Evolutionary conservation across 2,797 vertebrate genomes (phyloP), one percentile per base, ranked within the genome.

Genomic region (Micromesistius poutassou): DNA sequence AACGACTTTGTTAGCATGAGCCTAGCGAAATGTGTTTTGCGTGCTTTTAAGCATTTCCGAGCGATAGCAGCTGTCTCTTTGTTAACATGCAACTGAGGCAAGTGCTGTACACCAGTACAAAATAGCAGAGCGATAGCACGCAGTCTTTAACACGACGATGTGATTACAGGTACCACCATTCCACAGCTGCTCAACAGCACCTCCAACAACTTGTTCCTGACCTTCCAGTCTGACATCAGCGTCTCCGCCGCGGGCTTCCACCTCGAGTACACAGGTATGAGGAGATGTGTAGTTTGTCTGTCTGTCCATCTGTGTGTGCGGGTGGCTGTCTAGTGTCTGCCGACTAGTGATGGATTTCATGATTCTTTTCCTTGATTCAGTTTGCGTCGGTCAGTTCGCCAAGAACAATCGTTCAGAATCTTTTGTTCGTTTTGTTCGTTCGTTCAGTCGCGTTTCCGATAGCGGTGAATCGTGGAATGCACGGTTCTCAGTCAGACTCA

Each of bases 161-260:
- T 38, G 36, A 5, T 38, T 10, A 72, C 91, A 99, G 98, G 98
- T 80, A 99, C 96, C 80, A 98, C 97, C 14, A 98, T 99, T 88
- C 98, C 98, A 33, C 95, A 94, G 46, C 95, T 98, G 90, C 94
- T 99, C 80, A 99, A 99, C 90, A 99, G 96, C 88, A 99, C 98
- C 0, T 99, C 98, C 87, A 99, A 99, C 93, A 98, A 97, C 85
- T 90, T 99, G 70, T 97, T 95, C 91, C 92, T 99, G 86, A 98
- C 97, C 91, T 99, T 99, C 93, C 97, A 98, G 89, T 98, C 97
- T 78, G 98, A 99, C 92, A 98, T 99, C 90, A 99, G 98, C 74
- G 96, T 99, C 30, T 98, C 97, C 4, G 97, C 97, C 73, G 94
- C 96, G 76, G 98, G 98, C 81, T 99, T 99, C 93, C 97, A 99